Base-by-base conservation (phyloP, 2,888 invertebrate species). In the Patella caerulea region DNA sequence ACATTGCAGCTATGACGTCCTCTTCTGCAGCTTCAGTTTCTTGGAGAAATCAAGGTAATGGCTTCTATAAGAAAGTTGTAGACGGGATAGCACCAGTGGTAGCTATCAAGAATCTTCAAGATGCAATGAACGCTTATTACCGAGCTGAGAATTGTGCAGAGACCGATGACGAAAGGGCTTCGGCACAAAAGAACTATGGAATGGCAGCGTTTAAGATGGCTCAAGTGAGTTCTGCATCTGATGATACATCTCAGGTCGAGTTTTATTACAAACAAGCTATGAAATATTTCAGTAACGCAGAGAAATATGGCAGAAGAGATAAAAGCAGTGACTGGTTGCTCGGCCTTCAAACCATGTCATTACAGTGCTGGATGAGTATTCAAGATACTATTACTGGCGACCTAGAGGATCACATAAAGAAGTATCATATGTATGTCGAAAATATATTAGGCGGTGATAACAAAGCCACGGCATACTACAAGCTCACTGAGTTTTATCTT, bases 181-280 rank as follows among this genome's bases (percentile, higher is more conserved):
- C 78, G 24, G 82, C 82, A 17, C 59, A 76, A 3, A 82, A 82
- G 65, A 82, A 82, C 70, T n/a, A 75, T 4, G 80, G 72, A 12
- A 72, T 75, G 56, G 53, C 77, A 55, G 55, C 72, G 2, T 79
- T 77, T 76, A 78, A 74, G 24, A 56, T 82, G 14, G 82, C 74
- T 14, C 45, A 71, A 15, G 59, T 76, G 2, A 55, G 54, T 17
- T 70, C 54, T 14, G 29, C n/a, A 72, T 24, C 11, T 17, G n/a
- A 72, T 3, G 77, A 72, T 24, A 76, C 56, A 71, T 15, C 65
- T 3, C 45, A 65, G 2, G 29, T 77, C 9, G 45, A 56, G 14
- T 73, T 72, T 55, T 69, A 77, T 34, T 82, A 72, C 52, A 79
- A 79, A 72, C 79, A 82, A 53, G 79, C 80, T 17, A 71, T 82